Evolutionary conservation across 2,797 vertebrate genomes (phyloP), one percentile per base, ranked within the genome.

Genomic region (Florisuga fusca): DNA sequence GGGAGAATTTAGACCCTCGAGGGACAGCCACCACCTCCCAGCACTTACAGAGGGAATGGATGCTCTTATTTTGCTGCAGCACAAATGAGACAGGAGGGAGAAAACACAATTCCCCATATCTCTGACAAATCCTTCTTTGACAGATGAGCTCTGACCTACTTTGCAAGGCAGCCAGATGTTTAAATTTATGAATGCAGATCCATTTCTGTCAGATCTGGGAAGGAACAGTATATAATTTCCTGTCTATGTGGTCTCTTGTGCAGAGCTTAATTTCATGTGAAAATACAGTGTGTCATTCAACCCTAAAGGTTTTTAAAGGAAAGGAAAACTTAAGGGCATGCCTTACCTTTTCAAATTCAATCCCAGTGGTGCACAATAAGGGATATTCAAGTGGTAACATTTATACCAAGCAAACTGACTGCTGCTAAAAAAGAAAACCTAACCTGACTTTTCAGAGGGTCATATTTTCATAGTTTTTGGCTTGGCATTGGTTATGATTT

Each of bases 71-170:
- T 88, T 67, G 80, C 74, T 5, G 8, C 87, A 18, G 5, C 54
- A 8, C 26, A 81, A 95, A 78, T 64, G 34, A 76, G 43, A 57
- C 68, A 54, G 69, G 62, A 74, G 54, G 76, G 72, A 83, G 58
- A 81, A 89, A 75, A 66, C 3, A 46, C 36, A 76, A 50, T 72
- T 94, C 55, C 50, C 59, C 1, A 0, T 72, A 68, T 50, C 84
- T 89, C 71, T 94, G 43, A 81, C 82, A 97, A 94, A 93, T 81
- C 64, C 61, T 66, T 53, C 92, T 92, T 91, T 92, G 86, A 93
- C 90, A 73, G 71, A 88, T 89, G 61, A 96, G 75, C 63, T 80
- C 66, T 87, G 85, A 88, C 73, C 89, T 85, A 59, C 73, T 88
- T 94, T 67, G 54, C 72, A 83, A 33, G 27, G 55, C 64, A 86